These are phyloP conservation scores for Danio choprae DNA, from an alignment of 2,797 vertebrate species.

Conservation along the genomic window DNA sequence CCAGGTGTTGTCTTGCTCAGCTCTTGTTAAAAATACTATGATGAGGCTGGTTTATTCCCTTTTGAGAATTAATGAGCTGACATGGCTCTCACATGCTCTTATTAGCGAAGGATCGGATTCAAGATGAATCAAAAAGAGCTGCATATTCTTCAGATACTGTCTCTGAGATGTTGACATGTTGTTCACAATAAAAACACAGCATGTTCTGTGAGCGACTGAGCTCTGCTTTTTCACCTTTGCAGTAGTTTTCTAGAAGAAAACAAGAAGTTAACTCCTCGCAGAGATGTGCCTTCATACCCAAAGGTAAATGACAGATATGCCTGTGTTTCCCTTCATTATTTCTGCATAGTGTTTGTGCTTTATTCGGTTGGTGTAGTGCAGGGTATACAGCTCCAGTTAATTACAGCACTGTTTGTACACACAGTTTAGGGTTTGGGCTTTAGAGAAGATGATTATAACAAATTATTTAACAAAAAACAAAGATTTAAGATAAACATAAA, in stretches of 20 bases:
- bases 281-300: slow-evolving; percentile 88
- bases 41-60: slow-evolving; percentile 12
- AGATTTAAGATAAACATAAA: too few relatives aligned
- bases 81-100: slow-evolving; percentile 36
- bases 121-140: slow-evolving; percentile 25
- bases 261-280: slow-evolving; percentile 82
- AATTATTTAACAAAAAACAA: background rate
- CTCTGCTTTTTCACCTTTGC: slow-evolving; percentile 69
- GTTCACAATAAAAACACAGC: background rate
- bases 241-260: slow-evolving; percentile 86
- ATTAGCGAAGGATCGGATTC: slow-evolving; percentile 14
- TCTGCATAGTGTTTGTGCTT: background rate
- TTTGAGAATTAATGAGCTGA: slow-evolving; percentile 41
- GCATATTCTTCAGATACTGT: slow-evolving; percentile 1
- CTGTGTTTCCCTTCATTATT: background rate
- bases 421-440: background rate
- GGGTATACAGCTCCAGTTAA: background rate
- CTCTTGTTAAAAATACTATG: slow-evolving; percentile 43
- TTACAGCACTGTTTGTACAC: background rate
- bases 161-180: slow-evolving; percentile 3
- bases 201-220: slow-evolving; percentile 10
- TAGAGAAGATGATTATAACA: background rate
- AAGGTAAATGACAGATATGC: slow-evolving; percentile 78
- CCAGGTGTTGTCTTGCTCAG: slow-evolving; percentile 23
- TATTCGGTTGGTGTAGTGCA: background rate